Base-by-base conservation (phyloP, 2,888 invertebrate species). In the Drosophila mayaguana region DNA sequence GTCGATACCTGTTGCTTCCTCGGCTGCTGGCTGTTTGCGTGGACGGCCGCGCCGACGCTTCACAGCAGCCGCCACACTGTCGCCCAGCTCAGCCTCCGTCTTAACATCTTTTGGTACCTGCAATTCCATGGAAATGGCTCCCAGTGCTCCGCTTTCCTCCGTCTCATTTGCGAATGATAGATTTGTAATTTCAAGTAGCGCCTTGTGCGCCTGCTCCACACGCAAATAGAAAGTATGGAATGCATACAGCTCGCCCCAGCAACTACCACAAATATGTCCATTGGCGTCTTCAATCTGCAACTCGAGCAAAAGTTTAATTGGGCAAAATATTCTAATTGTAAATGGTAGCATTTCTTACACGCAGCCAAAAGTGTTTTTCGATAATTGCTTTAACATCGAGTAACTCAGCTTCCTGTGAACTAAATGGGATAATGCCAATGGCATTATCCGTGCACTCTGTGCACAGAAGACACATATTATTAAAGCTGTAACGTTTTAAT, bases 151-250 rank as follows among this genome's bases (percentile, higher is more conserved):
- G 14, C 16, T 16, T 34, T 25, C 43, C 20, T 34, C 28, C 36
- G 32, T n/a, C 14, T 46, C 36, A n/a, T 46, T 42, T 7, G 12
- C 18, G 2, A n/a, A 3, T n/a, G 38, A 8, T 22, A 25, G 12
- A 6, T 62, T 54, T 22, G 16, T 36, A n/a, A 22, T 43, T 43
- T 63, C 34, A 18, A 25, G 8, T 0, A 85, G 66, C 1, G 42
- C 22, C 11, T 69, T 73, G 66, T 87, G 86, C 8, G 88, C 88
- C 12, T 77, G 73, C 48, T 90, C 84, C 3, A 92, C 83, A 28
- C 71, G 80, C 7, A 65, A 46, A 43, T 92, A 92, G 73, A 91
- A 92, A 22, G 78, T 80, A 70, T 92, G 91, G 70, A 92, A 92
- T 34, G 81, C 71, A 53, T 78, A 57, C 36, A 91, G 56, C 20